Evolutionary conservation across 2,797 vertebrate species (phyloP).

Genomic region (Tarsius wallacei): DNA sequence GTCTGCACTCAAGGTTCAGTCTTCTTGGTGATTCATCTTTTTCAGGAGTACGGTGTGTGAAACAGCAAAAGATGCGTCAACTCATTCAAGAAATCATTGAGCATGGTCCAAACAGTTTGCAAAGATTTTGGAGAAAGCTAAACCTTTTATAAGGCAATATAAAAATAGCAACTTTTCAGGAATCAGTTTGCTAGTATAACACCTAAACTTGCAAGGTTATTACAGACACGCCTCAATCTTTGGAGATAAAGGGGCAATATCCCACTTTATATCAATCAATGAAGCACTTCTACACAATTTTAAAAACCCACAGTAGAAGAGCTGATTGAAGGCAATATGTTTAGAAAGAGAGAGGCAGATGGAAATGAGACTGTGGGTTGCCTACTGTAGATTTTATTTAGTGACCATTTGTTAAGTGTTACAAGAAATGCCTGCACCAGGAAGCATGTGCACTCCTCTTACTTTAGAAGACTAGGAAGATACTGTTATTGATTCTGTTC

Average conservation of each 20-base stretch:
- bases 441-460: not conserved
- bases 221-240: not conserved
- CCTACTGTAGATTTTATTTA: constrained; percentile 28
- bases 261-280: constrained; percentile 22
- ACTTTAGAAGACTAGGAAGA: constrained; percentile 31
- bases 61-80: constrained; percentile 82
- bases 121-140: constrained; percentile 50
- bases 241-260: not conserved
- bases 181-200: not conserved
- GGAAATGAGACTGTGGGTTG: constrained; percentile 11
- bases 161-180: constrained; percentile 17
- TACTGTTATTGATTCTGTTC: constrained; percentile 24
- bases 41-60: constrained; percentile 65
- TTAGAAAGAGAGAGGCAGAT: constrained; percentile 46
- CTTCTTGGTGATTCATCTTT: constrained; percentile 75
- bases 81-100: constrained; percentile 79
- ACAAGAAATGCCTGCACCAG: constrained; percentile 5
- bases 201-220: constrained; percentile 22
- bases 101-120: constrained; percentile 51
- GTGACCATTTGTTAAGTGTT: constrained; percentile 7
- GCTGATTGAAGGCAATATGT: not conserved
- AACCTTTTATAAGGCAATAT: not conserved
- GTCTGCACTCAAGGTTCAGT: constrained; percentile 48
- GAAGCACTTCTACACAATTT: not conserved
- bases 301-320: constrained; percentile 10